A percentile compares a stretch with the other conserved stretches of the same genome.
phyloP scores from a whole-genome alignment of 2,888 invertebrate species.

The Hypselothyrea guttata region DNA sequence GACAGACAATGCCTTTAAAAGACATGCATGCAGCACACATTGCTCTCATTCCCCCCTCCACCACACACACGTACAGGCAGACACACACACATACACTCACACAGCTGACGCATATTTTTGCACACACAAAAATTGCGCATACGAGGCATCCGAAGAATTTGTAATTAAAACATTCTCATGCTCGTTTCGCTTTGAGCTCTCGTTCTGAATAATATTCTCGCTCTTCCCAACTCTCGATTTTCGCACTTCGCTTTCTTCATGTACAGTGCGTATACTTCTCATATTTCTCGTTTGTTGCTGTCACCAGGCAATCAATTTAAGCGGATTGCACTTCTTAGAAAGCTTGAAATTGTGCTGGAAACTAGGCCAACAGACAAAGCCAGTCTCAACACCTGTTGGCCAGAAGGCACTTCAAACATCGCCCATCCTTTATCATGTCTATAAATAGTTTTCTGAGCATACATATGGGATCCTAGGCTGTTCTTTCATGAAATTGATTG shows the following conservation, averaged over 20 bases:
- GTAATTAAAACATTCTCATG: slow-evolving; percentile 67
- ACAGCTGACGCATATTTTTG: slow-evolving; percentile 42
- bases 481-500: no score
- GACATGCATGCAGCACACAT: slow-evolving; percentile 26
- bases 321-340: slow-evolving; percentile 51
- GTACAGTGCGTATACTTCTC: not conserved
- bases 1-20: slow-evolving; percentile 46
- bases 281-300: not conserved
- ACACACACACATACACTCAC: slow-evolving; percentile 2
- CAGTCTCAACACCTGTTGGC: not conserved
- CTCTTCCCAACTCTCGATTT: no score
- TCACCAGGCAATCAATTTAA: slow-evolving; percentile 59
- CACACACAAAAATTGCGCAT: slow-evolving; percentile 40
- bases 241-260: not conserved
- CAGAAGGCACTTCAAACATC: not conserved
- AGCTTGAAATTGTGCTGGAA: not conserved
- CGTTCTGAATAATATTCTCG: no score
- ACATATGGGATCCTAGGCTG: no score
- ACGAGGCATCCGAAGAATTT: slow-evolving; percentile 58
- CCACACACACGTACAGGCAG: not conserved
- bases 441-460: no score
- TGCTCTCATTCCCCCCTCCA: not conserved
- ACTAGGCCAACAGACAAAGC: not conserved
- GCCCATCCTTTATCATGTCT: not conserved
- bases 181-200: slow-evolving; percentile 10